Conservation (phyloP, 1,140 invertebrate species). For the Camponotus vicinus region DNA sequence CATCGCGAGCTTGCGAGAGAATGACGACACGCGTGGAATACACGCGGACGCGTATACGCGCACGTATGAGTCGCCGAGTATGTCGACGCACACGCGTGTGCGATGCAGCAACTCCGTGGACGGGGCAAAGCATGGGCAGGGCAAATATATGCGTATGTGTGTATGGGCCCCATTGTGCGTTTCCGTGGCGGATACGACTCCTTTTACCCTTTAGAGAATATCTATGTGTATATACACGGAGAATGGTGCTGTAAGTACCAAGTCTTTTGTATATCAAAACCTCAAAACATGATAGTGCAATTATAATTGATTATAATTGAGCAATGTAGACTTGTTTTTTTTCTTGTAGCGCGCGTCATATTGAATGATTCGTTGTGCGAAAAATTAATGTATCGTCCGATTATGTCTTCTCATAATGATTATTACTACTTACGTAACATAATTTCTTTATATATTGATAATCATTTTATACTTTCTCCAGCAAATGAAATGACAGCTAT, state of each 20-base stretch:
- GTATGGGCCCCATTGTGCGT: slow-evolving; percentile 70
- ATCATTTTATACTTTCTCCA: background rate
- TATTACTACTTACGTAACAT: background rate
- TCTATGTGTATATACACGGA: slow-evolving; percentile 50
- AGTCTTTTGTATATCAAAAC: slow-evolving; percentile 20
- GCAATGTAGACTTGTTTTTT: background rate
- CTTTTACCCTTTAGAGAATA: slow-evolving; percentile 70
- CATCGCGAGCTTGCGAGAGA: slow-evolving; percentile 68
- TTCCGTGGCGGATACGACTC: slow-evolving; percentile 73
- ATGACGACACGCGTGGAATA: slow-evolving; percentile 53
- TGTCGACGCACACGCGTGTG: slow-evolving; percentile 43
- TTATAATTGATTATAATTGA: background rate
- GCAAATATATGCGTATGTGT: slow-evolving; percentile 62
- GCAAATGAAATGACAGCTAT: background rate
- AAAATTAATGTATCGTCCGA: background rate
- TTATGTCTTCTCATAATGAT: no score
- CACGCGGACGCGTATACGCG: slow-evolving; percentile 18
- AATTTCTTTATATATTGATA: background rate
- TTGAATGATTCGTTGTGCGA: background rate
- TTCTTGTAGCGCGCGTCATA: background rate
- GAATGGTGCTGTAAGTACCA: slow-evolving; percentile 25
- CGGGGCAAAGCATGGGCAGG: slow-evolving; percentile 60
- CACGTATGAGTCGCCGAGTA: slow-evolving; percentile 21
- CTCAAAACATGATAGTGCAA: background rate
- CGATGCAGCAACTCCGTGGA: slow-evolving; percentile 52